Evolutionary conservation across 2,797 vertebrate species (phyloP), one percentile per base, ranked within the genome.

Genomic region (Typhlichthys subterraneus): DNA sequence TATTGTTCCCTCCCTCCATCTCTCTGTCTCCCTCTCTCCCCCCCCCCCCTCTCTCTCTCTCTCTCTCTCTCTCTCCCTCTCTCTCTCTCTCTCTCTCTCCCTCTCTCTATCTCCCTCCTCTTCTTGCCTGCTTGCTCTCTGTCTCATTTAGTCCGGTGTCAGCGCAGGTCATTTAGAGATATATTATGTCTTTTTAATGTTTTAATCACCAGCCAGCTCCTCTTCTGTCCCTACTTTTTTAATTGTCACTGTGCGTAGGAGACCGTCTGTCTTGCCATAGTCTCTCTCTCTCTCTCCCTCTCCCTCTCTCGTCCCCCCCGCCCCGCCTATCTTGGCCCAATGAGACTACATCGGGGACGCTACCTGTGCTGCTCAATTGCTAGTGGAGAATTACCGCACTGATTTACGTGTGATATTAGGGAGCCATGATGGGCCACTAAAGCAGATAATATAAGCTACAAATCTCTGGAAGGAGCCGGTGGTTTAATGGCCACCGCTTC

Each of bases 391-490:
- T 89, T 72, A 82, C 77, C 69, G 47, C 13, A 11, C 74, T 85
- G 89, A 90, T 90, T 91, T 92, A 90, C 82, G 65, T 76, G 73
- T 83, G 83, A 85, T 85, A 82, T 88, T 90, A 90, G 71, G 63
- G 58, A 62, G 67, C 78, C 81, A 85, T 88, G 87, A 91, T 88
- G 80, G 80, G 55, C 78, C 76, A 80, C 75, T 85, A 87, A 82
- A 81, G 73, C 75, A 72, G 75, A 82, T 91, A 86, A 88, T 88
- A 86, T 77, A 65, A 69, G 64, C 76, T 73, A 83, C 85, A 88
- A 90, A 88, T 89, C 87, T 82, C 46, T 29, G 59, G 61, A 67
- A 76, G 59, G 58, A 78, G 72, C 38, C 52, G 73, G 64, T 23
- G 53, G 61, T 83, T 84, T 85, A 72, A 84, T 85, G 69, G 82